Evolutionary conservation across 2,888 invertebrate species (phyloP).

Genomic region (Drosophila merina): DNA sequence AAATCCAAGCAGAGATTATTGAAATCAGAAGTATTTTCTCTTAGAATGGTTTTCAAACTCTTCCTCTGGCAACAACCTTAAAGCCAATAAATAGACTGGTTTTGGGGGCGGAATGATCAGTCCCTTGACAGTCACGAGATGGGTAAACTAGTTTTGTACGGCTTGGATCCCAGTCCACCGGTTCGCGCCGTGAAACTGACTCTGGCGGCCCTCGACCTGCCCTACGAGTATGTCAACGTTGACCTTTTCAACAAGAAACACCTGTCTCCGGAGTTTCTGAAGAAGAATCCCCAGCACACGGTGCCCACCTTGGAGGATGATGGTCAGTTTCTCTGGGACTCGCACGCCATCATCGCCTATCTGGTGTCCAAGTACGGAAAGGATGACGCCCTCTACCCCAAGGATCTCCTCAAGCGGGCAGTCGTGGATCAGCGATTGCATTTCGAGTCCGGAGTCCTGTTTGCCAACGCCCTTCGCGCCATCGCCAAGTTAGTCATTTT

Average conservation of each 20-base stretch:
- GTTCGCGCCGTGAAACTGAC: slow-evolving; percentile 86
- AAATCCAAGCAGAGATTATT: not conserved
- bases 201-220: slow-evolving; percentile 86
- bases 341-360: slow-evolving; percentile 71
- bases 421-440: slow-evolving; percentile 65
- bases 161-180: slow-evolving; percentile 84
- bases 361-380: slow-evolving; percentile 67
- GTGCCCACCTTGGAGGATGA: slow-evolving; percentile 69
- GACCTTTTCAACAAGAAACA: slow-evolving; percentile 50
- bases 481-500: slow-evolving; percentile 18
- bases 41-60: not conserved
- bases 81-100: not conserved
- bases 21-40: not conserved
- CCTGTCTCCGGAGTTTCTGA: slow-evolving; percentile 44
- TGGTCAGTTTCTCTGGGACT: slow-evolving; percentile 62
- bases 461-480: slow-evolving; percentile 31
- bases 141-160: slow-evolving; percentile 54
- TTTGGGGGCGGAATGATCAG: slow-evolving; percentile 4
- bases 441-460: slow-evolving; percentile 51
- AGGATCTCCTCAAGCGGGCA: slow-evolving; percentile 68
- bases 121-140: slow-evolving; percentile 24
- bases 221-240: slow-evolving; percentile 57
- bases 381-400: slow-evolving; percentile 72
- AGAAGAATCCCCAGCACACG: slow-evolving; percentile 73
- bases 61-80: not conserved